Evolutionary conservation across 2,888 invertebrate genomes (phyloP).

Genomic region (Microplitis deprimator): DNA sequence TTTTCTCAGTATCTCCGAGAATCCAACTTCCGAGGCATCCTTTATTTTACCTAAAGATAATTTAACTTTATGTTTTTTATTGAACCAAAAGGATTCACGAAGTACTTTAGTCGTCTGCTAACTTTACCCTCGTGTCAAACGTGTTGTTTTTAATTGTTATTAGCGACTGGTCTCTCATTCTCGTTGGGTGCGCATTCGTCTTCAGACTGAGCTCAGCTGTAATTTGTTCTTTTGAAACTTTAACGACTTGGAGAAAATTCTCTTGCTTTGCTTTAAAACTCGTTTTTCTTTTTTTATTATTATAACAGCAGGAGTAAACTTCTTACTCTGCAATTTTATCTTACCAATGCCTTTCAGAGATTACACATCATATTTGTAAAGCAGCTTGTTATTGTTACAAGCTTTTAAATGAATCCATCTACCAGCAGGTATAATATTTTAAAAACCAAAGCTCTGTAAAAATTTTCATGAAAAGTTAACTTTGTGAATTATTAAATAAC

Average conservation of each 20-base stretch:
- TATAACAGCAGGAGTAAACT: not conserved
- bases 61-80: not conserved
- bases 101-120: not conserved
- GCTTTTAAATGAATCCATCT: not conserved
- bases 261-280: not conserved
- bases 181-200: not conserved
- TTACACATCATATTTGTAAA: not conserved
- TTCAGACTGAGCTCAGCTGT: slow-evolving; percentile 8
- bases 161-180: not conserved
- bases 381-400: not conserved
- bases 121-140: slow-evolving; percentile 16
- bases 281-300: slow-evolving; percentile 1
- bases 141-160: slow-evolving; percentile 27
- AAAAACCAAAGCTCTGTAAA: too few species aligned
- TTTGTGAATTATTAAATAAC: too few species aligned
- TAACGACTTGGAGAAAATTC: slow-evolving; percentile 13
- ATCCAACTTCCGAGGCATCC: not conserved
- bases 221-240: slow-evolving; percentile 30
- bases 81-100: slow-evolving; percentile 8
- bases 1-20: not conserved
- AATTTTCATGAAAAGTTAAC: too few species aligned
- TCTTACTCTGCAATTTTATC: not conserved
- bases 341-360: not conserved
- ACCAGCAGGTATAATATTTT: too few species aligned
- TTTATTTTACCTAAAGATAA: not conserved